Percentiles rank a stretch among this genome's conserved stretches.
Conservation (phyloP, 2,113 vertebrate genomes). For the Solenodon paradoxus region DNA sequence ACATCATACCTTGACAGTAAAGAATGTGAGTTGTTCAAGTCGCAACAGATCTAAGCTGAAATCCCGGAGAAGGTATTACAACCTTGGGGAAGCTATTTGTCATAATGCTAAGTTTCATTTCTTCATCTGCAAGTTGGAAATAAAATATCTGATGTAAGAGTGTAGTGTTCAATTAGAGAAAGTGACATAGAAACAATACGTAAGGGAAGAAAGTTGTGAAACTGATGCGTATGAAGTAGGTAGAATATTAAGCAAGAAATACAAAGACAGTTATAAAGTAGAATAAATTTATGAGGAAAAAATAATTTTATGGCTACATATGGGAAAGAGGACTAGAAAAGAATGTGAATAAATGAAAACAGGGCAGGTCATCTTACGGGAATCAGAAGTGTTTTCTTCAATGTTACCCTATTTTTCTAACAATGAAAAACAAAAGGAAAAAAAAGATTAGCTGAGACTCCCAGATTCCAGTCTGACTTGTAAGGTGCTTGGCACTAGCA, state of each 20-base stretch:
- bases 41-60: background rate
- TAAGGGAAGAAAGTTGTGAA: background rate
- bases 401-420: background rate
- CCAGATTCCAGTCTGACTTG: background rate
- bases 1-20: background rate
- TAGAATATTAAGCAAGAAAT: background rate
- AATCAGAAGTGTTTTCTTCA: background rate
- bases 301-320: no score
- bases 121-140: background rate
- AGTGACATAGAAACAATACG: background rate
- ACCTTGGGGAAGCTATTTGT: background rate
- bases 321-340: background rate
- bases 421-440: background rate
- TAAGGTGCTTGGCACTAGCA: background rate
- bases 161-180: background rate
- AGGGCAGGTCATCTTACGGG: background rate
- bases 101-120: background rate
- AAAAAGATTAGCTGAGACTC: background rate
- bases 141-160: background rate
- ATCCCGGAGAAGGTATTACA: background rate
- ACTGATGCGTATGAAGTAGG: no score
- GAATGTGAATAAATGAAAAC: background rate
- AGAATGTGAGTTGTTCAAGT: background rate
- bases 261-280: background rate
- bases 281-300: background rate